Percentiles rank a stretch among this genome's conserved stretches.
Evolutionary conservation across 2,113 vertebrate genomes (phyloP).

Genomic region (Sclerurus mexicanus): DNA sequence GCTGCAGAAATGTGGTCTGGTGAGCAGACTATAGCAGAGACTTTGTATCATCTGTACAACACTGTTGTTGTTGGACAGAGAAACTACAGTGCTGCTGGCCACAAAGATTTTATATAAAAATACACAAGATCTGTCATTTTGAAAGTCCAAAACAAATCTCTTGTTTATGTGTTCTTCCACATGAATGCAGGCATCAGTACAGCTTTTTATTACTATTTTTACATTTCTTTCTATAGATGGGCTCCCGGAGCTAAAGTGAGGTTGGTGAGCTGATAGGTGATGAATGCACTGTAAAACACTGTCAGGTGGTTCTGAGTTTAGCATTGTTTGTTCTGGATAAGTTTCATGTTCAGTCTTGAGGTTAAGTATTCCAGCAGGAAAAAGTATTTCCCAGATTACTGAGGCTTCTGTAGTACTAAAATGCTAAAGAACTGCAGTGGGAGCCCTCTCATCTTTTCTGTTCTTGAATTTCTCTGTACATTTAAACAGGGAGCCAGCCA

Average conservation of each 20-base stretch:
- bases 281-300: not conserved
- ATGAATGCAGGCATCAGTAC: not conserved
- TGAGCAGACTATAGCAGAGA: not conserved
- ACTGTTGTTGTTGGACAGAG: not conserved
- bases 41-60: not conserved
- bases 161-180: not conserved
- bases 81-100: not conserved
- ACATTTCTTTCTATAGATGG: not conserved
- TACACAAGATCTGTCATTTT: not conserved
- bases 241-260: not conserved
- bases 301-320: not conserved
- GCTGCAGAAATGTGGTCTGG: conserved; percentile 10
- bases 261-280: not conserved
- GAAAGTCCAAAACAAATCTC: not conserved
- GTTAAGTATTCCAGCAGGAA: not conserved
- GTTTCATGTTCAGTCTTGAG: not conserved
- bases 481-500: not conserved
- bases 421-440: not conserved
- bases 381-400: not conserved
- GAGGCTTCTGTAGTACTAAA: not conserved
- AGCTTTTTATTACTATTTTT: not conserved
- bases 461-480: not conserved
- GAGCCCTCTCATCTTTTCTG: not conserved
- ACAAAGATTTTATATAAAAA: not conserved
- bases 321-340: conserved; percentile 19